Conservation (phyloP, 64 coral and sea anemone species). For the Montipora capricornis region DNA sequence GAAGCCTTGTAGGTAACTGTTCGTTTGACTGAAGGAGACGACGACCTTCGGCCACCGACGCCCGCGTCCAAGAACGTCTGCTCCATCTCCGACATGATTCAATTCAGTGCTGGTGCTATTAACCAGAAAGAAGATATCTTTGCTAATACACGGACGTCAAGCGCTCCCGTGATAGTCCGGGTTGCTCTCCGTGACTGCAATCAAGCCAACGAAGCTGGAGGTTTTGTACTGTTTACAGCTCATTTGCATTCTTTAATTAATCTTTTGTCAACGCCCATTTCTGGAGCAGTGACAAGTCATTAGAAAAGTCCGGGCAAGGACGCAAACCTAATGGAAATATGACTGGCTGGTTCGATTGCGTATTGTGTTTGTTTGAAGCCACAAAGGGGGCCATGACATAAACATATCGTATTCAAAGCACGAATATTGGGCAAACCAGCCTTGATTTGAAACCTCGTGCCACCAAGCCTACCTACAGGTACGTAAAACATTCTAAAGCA, state of each 20-base stretch:
- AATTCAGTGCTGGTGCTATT: background rate
- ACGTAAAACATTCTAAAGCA: background rate
- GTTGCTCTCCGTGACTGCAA: background rate
- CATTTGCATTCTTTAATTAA: conserved; percentile 41
- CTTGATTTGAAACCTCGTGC: background rate
- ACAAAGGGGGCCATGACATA: conserved; percentile 41
- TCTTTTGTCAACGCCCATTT: conserved; percentile 8
- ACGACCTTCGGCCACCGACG: background rate
- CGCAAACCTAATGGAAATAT: conserved; percentile 43
- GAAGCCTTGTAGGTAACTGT: conserved; percentile 49
- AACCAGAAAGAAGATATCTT: background rate
- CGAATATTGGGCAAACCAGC: conserved; percentile 35
- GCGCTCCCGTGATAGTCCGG: background rate
- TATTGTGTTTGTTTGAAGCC: conserved; percentile 35
- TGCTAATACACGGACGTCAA: background rate
- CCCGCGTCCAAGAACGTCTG: conserved; percentile 11
- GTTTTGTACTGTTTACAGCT: background rate
- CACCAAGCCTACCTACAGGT: background rate
- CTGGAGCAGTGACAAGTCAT: background rate
- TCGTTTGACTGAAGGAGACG: conserved; percentile 19
- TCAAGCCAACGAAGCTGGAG: background rate
- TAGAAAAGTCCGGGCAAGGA: background rate
- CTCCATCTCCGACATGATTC: conserved; percentile 35
- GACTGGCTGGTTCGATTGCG: background rate
- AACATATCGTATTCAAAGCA: conserved; percentile 3